Evolutionary conservation across 2,888 invertebrate species (phyloP), one percentile per base, ranked within the genome.

Genomic region (Rosalia funebris): DNA sequence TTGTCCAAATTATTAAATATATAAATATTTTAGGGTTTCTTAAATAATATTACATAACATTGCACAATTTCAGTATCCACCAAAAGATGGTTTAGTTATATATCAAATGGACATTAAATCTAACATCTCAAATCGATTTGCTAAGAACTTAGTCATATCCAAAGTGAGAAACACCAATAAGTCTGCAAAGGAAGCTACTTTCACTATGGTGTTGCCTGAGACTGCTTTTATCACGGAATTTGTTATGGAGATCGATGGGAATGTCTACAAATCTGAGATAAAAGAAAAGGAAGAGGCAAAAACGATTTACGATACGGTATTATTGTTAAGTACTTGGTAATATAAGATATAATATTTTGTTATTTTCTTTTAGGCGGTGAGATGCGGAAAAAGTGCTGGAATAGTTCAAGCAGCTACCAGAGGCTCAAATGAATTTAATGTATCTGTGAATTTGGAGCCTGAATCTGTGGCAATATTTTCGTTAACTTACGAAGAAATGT

Each of bases 221-320:
- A 86, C 88, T 0, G 90, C 90, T 0, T 90, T 88, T 77, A 89
- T 90, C 68, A 87, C 88, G 34, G 87, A 86, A 52, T 90, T 90
- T 74, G 78, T 85, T 32, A 89, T 90, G 90, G 87, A 85, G 56
- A 81, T 88, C 10, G 85, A 84, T 56, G 88, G 86, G n/a, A 87
- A 86, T 74, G 82, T 84, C 1, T 88, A 88, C 77, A 84, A 86
- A 67, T 88, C 88, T 0, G 87, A 87, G 69, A 86, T 89, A 0
- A 85, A 88, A 73, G 87, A 86, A 73, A 88, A 88, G 71, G 85
- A 86, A 71, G 85, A 87, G 74, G 89, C 88, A 0, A 86, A 87
- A 72, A 65, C 76, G 48, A 76, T 88, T 17, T 81, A 80, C 50
- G 68, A 78, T 34, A 32, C 76, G 68, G 79, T 46, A 46, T 58